These are phyloP conservation scores for Meiosimyza decipiens DNA, from an alignment of 2,888 invertebrate species.

Conservation along the genomic window DNA sequence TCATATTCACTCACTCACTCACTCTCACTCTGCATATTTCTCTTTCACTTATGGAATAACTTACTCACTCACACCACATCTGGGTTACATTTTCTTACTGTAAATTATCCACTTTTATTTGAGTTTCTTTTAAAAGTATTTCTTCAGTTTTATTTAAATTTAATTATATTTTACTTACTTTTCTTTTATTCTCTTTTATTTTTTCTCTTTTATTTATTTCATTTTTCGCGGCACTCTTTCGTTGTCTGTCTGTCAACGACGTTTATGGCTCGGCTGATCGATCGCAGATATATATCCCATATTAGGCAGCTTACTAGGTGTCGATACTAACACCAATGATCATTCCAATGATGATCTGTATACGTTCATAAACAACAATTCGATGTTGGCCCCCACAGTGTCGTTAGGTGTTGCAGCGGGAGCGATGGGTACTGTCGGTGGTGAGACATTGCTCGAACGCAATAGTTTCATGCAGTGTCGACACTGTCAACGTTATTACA, in stretches of 20 bases:
- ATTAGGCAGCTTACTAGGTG: slow-evolving; percentile 64
- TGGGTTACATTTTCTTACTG: slow-evolving; percentile 26
- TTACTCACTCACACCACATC: slow-evolving; percentile 33
- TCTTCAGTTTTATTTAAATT: slow-evolving; percentile 37
- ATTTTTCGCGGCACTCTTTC: neutral
- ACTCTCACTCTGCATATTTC: slow-evolving; percentile 1
- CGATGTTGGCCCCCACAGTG: slow-evolving; percentile 8
- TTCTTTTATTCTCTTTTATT: slow-evolving; percentile 37
- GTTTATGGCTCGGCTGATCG: slow-evolving; percentile 11
- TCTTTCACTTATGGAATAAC: neutral
- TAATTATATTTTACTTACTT: slow-evolving; percentile 36
- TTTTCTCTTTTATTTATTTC: slow-evolving; percentile 26
- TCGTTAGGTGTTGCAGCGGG: neutral
- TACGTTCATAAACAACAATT: slow-evolving; percentile 37
- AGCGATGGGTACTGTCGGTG: slow-evolving; percentile 30
- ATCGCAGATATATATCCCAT: slow-evolving; percentile 64
- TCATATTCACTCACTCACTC: slow-evolving; percentile 7
- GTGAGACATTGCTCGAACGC: slow-evolving; percentile 44
- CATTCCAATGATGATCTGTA: slow-evolving; percentile 31
- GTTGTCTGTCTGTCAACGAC: slow-evolving; percentile 17
- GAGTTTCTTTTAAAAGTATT: slow-evolving; percentile 31
- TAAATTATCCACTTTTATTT: slow-evolving; percentile 25
- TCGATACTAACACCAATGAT: slow-evolving; percentile 57
- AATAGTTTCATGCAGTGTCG: slow-evolving; percentile 62
- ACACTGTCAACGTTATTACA: slow-evolving; percentile 64